Conservation (phyloP, 2,113 vertebrate genomes). For the Petrocephalus zakoni region DNA sequence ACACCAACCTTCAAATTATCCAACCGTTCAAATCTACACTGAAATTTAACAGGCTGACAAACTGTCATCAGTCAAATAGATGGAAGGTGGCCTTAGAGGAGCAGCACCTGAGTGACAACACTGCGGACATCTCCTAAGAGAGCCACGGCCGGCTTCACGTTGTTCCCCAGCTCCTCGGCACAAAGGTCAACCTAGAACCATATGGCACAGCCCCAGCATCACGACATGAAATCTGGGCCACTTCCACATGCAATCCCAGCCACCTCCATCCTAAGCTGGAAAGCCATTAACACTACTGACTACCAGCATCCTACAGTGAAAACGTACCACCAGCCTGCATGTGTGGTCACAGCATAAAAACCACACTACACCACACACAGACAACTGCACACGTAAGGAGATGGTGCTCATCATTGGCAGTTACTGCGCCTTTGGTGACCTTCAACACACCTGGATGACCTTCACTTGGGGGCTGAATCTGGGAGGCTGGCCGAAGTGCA, state of each 20-base stretch:
- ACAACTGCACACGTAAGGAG: background rate
- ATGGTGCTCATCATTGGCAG: background rate
- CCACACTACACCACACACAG: background rate
- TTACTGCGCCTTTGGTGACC: background rate
- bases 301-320: background rate
- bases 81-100: background rate
- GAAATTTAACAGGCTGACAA: background rate
- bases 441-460: constrained; percentile 76
- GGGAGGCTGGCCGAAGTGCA: constrained; percentile 91
- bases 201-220: constrained; percentile 6
- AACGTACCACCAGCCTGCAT: background rate
- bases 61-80: background rate
- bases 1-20: background rate
- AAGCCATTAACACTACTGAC: background rate
- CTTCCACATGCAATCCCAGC: background rate
- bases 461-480: constrained; percentile 78
- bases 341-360: background rate
- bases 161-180: constrained; percentile 95
- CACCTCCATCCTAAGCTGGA: background rate
- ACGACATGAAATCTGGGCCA: background rate
- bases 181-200: constrained; percentile 79
- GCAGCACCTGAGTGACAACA: constrained; percentile 73
- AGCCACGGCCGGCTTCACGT: constrained; percentile 73
- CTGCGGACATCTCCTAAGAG: constrained; percentile 81
- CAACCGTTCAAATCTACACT: background rate